A percentile compares a stretch with the other conserved stretches of the same genome.
These are phyloP conservation scores for Tillus elongatus DNA, from an alignment of 2,888 invertebrate species.

Conservation along the genomic window DNA sequence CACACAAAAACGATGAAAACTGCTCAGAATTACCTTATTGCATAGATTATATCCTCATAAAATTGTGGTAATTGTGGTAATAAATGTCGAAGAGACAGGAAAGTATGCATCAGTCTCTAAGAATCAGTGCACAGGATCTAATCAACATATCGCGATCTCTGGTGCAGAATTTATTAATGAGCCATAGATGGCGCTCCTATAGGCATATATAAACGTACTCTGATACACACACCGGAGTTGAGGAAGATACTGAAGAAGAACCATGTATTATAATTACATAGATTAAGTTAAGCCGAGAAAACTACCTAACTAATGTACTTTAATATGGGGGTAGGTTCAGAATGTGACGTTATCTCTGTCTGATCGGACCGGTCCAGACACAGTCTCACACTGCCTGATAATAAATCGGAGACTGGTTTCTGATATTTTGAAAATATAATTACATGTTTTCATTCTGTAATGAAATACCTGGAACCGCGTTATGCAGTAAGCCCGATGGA, in stretches of 20 bases:
- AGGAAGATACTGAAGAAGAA: conserved; percentile 22
- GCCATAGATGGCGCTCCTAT: conserved; percentile 31
- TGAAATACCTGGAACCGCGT: no score
- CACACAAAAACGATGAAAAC: no score
- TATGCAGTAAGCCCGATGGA: no score
- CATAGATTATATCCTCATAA: no score
- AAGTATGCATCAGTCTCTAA: no score
- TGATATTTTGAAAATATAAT: conserved; percentile 42
- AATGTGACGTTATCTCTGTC: conserved; percentile 24
- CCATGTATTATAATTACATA: conserved; percentile 37
- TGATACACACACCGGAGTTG: not conserved
- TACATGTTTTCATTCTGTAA: conserved; percentile 40
- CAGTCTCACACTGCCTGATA: conserved; percentile 43
- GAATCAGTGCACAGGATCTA: conserved; percentile 2
- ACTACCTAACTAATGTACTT: conserved; percentile 42
- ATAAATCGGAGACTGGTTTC: conserved; percentile 47
- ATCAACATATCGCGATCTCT: not conserved
- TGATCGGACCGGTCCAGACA: conserved; percentile 17
- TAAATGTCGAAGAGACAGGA: no score
- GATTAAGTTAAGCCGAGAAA: conserved; percentile 40
- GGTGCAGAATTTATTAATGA: conserved; percentile 36
- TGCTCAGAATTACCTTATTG: no score
- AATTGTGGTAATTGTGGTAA: no score
- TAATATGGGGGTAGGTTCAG: conserved; percentile 34
- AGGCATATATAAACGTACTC: conserved; percentile 20